phyloP scores from a whole-genome alignment of 2,888 invertebrate genomes.

The Uropetala carovei region DNA sequence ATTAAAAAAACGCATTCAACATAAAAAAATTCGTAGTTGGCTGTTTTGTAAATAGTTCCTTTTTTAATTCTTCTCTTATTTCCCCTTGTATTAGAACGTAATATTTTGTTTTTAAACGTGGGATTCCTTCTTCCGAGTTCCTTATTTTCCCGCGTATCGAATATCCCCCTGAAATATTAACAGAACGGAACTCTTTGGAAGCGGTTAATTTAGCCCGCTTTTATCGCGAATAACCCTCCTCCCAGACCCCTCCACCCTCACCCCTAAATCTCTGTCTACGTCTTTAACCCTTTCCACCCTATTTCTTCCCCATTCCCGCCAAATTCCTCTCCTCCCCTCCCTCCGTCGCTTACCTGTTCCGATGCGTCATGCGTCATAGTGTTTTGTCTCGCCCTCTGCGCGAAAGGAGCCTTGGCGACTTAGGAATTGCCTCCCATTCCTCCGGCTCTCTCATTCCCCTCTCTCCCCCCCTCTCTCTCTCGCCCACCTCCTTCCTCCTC shows the following conservation, averaged over 20 bases:
- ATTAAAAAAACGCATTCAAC: too few species aligned
- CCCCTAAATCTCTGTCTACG: background rate
- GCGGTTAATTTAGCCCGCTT: constrained; percentile 3
- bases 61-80: too few species aligned
- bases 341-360: background rate
- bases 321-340: too few species aligned
- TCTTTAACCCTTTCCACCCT: background rate
- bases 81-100: too few species aligned
- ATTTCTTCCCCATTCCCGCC: too few species aligned
- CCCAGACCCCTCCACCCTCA: background rate
- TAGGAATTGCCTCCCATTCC: background rate
- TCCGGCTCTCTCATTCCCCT: background rate
- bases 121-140: too few species aligned
- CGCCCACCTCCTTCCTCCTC: background rate
- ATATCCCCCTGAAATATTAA: background rate
- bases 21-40: too few species aligned
- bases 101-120: too few species aligned
- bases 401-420: background rate
- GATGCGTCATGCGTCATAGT: constrained; percentile 28
- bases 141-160: background rate
- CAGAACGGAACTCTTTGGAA: background rate
- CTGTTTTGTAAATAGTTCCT: too few species aligned
- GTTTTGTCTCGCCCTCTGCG: constrained; percentile 5
- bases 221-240: constrained; percentile 30
- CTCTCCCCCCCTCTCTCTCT: background rate